phyloP scores from a whole-genome alignment of 2,888 invertebrate genomes.

The Xanthostigma xanthostigma region DNA sequence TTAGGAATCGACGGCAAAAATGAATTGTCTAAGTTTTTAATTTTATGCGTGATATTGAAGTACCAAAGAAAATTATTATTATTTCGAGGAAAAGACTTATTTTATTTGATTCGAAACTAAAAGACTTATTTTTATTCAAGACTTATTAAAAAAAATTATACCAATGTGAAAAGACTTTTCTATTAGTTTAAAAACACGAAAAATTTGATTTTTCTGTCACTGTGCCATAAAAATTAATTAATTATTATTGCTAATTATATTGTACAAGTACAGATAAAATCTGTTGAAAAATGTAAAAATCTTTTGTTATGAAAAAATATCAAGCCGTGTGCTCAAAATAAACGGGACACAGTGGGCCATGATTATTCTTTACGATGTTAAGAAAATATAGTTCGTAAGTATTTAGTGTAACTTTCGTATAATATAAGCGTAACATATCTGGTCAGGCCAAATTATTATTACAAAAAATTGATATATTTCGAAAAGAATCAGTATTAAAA shows the following conservation, averaged over 20 bases:
- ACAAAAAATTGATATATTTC: conserved; percentile 6
- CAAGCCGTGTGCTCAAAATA: conserved; percentile 4
- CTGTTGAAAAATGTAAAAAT: not conserved
- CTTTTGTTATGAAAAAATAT: too few species aligned
- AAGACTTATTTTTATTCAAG: conserved; percentile 3
- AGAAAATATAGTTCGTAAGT: conserved; percentile 2
- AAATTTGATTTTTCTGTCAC: conserved; percentile 3
- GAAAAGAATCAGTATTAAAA: conserved; percentile 5
- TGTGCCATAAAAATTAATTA: conserved; percentile 6
- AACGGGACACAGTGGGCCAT: conserved; percentile 3
- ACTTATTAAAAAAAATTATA: conserved; percentile 1
- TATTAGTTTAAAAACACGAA: not conserved
- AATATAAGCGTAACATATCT: conserved; percentile 8
- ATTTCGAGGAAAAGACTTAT: conserved; percentile 1
- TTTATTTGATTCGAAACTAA: conserved; percentile 2
- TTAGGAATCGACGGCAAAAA: too few species aligned
- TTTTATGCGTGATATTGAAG: conserved; percentile 6
- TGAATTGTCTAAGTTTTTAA: not conserved
- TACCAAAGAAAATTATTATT: conserved; percentile 6
- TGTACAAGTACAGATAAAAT: not conserved
- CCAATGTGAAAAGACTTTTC: conserved; percentile 3
- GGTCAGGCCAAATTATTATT: conserved; percentile 8
- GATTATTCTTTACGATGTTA: conserved; percentile 1
- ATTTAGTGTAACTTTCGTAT: not conserved
- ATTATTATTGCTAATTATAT: conserved; percentile 1